These are phyloP conservation scores for Lepus timidus DNA, from an alignment of 2,113 vertebrate genomes.

Conservation along the genomic window DNA sequence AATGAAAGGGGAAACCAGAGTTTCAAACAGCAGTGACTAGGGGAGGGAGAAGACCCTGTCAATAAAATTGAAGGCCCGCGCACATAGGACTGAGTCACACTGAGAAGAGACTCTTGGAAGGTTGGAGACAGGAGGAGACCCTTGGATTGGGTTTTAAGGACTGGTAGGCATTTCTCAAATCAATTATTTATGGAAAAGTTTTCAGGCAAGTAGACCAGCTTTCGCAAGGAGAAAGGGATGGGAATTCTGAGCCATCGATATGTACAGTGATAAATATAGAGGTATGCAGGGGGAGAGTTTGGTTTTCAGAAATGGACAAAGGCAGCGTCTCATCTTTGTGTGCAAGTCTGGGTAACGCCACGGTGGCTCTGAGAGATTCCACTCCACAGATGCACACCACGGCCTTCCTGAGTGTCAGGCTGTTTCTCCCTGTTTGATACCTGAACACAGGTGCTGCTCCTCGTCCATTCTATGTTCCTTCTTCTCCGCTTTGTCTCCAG, in stretches of 20 bases:
- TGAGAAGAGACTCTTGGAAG: not conserved
- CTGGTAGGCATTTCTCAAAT: not conserved
- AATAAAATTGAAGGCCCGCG: not conserved
- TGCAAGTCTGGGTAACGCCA: not conserved
- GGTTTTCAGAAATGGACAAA: not conserved
- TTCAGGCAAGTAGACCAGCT: conserved; percentile 8
- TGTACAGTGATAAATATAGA: not conserved
- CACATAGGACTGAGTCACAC: accelerated
- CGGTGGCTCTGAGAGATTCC: not conserved
- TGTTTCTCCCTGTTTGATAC: not conserved
- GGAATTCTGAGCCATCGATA: conserved; percentile 19
- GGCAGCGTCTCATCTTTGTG: not conserved
- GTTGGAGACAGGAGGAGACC: not conserved
- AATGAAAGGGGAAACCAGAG: not conserved
- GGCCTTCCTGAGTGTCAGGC: not conserved
- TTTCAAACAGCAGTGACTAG: not conserved
- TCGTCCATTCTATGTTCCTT: no score
- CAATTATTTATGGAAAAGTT: not conserved
- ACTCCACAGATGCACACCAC: not conserved
- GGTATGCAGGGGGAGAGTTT: not conserved
- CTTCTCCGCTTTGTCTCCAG: not conserved
- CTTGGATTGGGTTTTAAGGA: not conserved
- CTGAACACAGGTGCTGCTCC: not conserved
- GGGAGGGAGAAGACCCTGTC: not conserved
- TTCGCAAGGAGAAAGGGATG: conserved; percentile 36